Percentiles rank a stretch among this genome's conserved stretches.
These are phyloP conservation scores for Alosa sapidissima DNA, from an alignment of 2,797 vertebrate genomes.

Conservation along the genomic window DNA sequence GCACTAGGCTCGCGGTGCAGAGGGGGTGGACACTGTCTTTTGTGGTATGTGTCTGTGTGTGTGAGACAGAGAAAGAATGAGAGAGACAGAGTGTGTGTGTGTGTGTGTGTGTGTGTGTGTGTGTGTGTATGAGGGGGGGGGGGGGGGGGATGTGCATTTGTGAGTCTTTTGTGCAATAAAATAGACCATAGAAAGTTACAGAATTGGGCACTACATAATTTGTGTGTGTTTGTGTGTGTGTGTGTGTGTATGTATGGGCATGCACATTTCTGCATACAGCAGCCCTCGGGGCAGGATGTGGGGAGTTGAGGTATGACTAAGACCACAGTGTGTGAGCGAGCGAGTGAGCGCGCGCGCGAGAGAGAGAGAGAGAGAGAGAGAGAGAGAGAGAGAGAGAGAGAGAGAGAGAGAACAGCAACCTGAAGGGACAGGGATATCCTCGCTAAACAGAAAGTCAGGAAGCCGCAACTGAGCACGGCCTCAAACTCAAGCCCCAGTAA, in stretches of 20 bases:
- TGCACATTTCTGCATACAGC: neutral
- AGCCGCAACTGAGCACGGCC: neutral
- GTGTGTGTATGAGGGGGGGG: too few relatives aligned
- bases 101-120: too few relatives aligned
- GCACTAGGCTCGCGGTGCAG: neutral
- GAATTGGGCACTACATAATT: too few relatives aligned
- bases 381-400: too few relatives aligned
- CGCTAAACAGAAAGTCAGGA: neutral
- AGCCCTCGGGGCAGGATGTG: neutral
- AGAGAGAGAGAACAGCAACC: neutral
- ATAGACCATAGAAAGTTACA: too few relatives aligned
- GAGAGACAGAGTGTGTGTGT: too few relatives aligned
- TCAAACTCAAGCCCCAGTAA: neutral
- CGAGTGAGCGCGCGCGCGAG: too few relatives aligned
- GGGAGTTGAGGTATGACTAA: neutral
- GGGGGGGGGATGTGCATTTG: too few relatives aligned
- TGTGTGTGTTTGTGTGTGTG: neutral
- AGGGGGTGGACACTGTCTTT: neutral
- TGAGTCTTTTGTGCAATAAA: too few relatives aligned
- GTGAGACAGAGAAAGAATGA: neutral
- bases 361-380: too few relatives aligned
- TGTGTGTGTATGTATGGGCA: neutral
- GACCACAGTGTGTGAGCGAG: neutral
- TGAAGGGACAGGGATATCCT: neutral
- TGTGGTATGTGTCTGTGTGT: conserved; percentile 21